Conservation (phyloP, 2,888 invertebrate species). For the Bembecia ichneumoniformis region DNA sequence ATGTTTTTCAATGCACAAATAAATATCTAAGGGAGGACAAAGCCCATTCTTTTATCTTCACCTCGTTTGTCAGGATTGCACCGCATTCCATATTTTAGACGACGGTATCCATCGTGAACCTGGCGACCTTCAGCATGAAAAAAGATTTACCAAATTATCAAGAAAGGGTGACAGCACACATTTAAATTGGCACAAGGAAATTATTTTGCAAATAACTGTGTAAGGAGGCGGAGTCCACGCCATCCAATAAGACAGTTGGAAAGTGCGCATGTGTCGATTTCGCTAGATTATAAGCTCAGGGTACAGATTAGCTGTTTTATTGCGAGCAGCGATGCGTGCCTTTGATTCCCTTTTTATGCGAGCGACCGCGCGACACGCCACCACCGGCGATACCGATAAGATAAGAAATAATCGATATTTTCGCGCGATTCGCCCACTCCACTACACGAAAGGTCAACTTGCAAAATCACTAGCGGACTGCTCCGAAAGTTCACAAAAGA, state of each 20-base stretch:
- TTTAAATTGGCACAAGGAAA: too few species aligned
- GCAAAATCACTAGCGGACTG: conserved; percentile 40
- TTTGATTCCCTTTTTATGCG: conserved; percentile 42
- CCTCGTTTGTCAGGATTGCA: too few species aligned
- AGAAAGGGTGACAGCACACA: too few species aligned
- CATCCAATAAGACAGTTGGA: conserved; percentile 45
- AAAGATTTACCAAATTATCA: too few species aligned
- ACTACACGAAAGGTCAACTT: conserved; percentile 64
- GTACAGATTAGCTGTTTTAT: background rate
- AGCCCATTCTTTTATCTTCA: too few species aligned
- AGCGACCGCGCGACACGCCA: conserved; percentile 49
- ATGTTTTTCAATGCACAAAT: too few species aligned
- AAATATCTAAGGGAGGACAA: too few species aligned
- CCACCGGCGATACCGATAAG: conserved; percentile 28
- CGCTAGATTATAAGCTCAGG: background rate
- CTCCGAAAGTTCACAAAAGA: background rate
- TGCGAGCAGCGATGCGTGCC: conserved; percentile 31
- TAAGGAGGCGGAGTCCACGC: conserved; percentile 50
- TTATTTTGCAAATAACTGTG: conserved; percentile 26
- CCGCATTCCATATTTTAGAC: too few species aligned
- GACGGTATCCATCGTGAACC: too few species aligned
- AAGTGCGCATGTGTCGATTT: conserved; percentile 47
- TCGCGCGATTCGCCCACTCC: conserved; percentile 57
- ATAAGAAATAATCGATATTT: conserved; percentile 44
- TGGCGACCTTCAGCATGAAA: too few species aligned